Evolutionary conservation across 2,797 vertebrate genomes (phyloP).

Genomic region (Argentina silus): DNA sequence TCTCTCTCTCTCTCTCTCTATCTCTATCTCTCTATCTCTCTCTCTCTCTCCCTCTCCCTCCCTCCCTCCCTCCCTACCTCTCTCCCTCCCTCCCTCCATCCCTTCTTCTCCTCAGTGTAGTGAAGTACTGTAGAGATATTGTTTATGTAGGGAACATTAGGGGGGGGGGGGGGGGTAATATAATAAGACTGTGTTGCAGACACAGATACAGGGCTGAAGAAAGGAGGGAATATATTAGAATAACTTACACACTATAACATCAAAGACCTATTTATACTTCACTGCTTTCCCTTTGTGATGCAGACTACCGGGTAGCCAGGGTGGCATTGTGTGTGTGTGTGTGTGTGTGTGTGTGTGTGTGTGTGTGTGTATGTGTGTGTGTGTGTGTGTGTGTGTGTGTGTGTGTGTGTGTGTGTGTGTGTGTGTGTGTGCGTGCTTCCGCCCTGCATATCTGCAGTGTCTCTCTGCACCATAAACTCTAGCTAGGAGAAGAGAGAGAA

Average conservation of each 20-base stretch:
- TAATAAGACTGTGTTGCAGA: neutral
- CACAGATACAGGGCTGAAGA: constrained; percentile 19
- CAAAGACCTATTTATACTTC: constrained; percentile 72
- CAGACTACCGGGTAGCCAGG: constrained; percentile 35
- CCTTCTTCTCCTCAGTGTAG: neutral
- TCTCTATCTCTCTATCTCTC: neutral
- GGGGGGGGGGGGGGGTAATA: constrained; percentile 32
- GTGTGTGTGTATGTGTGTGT: constrained; percentile 13
- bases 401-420: constrained; percentile 1
- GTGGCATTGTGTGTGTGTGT: constrained; percentile 18
- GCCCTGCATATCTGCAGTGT: constrained; percentile 13
- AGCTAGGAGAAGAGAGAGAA: too few species aligned
- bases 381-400: constrained; percentile 14
- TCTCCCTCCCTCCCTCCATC: constrained; percentile 22
- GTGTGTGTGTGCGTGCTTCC: neutral
- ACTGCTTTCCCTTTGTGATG: constrained; percentile 60
- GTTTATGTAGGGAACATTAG: constrained; percentile 64
- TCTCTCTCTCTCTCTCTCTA: neutral
- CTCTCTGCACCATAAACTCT: constrained; percentile 76
- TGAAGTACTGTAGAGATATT: constrained; percentile 36
- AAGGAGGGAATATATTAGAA: constrained; percentile 67
- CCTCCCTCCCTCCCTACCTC: constrained; percentile 16
- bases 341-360: constrained; percentile 14
- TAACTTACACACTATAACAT: constrained; percentile 73
- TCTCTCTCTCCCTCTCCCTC: constrained; percentile 7